phyloP scores from a whole-genome alignment of 2,888 invertebrate species.

The Epinotia bilunana region DNA sequence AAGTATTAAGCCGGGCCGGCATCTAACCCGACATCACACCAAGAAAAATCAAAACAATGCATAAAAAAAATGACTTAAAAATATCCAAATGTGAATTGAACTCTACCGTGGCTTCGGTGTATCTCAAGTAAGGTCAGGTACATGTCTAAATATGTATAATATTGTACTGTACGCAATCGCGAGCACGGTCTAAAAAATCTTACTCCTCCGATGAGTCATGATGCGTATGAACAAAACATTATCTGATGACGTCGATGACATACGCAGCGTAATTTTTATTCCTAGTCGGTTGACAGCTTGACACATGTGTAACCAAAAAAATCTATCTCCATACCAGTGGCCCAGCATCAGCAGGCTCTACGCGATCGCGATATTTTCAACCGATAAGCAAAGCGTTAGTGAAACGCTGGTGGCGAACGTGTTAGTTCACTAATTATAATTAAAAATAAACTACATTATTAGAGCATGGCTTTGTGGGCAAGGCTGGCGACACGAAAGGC shows the following conservation, averaged over 20 bases:
- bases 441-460: background rate
- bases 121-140: too few relatives aligned
- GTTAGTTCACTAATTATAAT: conserved; percentile 43
- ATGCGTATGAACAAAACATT: background rate
- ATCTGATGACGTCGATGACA: conserved; percentile 4
- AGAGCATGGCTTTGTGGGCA: conserved; percentile 1
- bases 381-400: background rate
- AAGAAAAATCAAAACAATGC: too few relatives aligned
- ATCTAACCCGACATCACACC: too few relatives aligned
- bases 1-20: too few relatives aligned
- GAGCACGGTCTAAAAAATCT: background rate
- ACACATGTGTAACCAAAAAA: background rate
- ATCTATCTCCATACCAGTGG: background rate
- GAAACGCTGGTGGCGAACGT: background rate
- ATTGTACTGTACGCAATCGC: background rate
- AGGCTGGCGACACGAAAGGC: background rate
- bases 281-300: background rate
- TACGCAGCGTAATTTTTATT: background rate
- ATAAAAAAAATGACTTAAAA: too few relatives aligned
- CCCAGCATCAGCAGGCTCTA: background rate
- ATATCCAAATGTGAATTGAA: too few relatives aligned
- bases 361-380: background rate
- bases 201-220: conserved; percentile 1
- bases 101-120: too few relatives aligned
- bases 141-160: too few relatives aligned